These are phyloP conservation scores for Montipora foliosa DNA, from an alignment of 64 coral and sea anemone genomes.

Conservation along the genomic window DNA sequence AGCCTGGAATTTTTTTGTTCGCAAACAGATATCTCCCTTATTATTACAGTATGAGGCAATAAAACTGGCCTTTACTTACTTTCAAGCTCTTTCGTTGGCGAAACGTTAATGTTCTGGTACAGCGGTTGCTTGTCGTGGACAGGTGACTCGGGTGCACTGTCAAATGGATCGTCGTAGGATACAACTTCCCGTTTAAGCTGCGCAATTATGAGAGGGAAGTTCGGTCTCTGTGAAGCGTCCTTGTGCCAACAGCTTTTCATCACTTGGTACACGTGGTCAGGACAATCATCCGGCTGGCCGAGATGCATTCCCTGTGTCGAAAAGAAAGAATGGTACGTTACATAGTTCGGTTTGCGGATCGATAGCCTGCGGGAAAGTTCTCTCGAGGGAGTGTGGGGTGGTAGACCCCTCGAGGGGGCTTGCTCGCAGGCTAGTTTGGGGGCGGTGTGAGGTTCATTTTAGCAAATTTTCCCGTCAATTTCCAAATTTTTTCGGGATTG, in stretches of 20 bases:
- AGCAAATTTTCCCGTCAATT: too few species aligned
- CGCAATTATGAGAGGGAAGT: constrained; percentile 73
- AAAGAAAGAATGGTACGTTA: background rate
- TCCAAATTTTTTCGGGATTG: too few species aligned
- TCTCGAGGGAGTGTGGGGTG: too few species aligned
- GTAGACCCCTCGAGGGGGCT: too few species aligned
- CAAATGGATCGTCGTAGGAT: constrained; percentile 8
- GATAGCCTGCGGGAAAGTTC: too few species aligned
- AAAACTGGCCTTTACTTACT: constrained; percentile 27
- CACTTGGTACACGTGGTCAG: constrained; percentile 78
- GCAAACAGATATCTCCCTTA: too few species aligned
- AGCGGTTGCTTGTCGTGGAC: constrained; percentile 42
- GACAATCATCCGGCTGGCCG: constrained; percentile 87
- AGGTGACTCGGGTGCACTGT: background rate
- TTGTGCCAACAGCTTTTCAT: constrained; percentile 97
- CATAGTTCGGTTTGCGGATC: too few species aligned
- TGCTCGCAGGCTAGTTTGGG: too few species aligned
- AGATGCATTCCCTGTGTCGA: constrained; percentile 83
- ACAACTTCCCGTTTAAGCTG: constrained; percentile 70
- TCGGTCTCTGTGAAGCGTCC: constrained; percentile 76
- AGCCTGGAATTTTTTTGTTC: too few species aligned
- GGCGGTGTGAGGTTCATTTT: too few species aligned
- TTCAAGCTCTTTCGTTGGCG: background rate
- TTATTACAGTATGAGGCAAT: too few species aligned
- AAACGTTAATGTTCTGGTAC: constrained; percentile 34